These are phyloP conservation scores for Heliothis virescens DNA, from an alignment of 1,140 invertebrate species.

Conservation along the genomic window DNA sequence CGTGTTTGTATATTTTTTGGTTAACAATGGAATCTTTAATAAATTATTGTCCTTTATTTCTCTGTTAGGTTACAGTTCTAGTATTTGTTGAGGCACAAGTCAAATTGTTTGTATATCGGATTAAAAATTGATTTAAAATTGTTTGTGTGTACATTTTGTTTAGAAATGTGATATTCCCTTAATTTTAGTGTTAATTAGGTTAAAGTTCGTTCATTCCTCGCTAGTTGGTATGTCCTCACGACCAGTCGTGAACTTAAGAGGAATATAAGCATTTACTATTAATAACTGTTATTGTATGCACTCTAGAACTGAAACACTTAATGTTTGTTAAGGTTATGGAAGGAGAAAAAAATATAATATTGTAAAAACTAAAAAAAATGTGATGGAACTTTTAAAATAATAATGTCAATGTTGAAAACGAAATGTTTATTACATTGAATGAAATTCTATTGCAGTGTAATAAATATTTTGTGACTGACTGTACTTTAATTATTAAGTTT, in stretches of 20 bases:
- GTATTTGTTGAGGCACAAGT: not conserved
- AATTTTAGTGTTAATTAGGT: constrained; percentile 36
- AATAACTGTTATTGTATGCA: constrained; percentile 36
- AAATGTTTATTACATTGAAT: constrained; percentile 5
- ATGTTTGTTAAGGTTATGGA: constrained; percentile 37
- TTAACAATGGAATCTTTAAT: constrained; percentile 1
- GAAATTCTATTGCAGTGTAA: constrained; percentile 8
- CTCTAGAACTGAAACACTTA: constrained; percentile 37
- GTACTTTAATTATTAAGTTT: constrained; percentile 28
- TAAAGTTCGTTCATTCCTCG: constrained; percentile 47
- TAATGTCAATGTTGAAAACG: not conserved
- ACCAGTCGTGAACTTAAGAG: not conserved
- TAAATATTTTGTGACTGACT: constrained; percentile 24
- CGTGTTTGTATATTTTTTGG: not conserved
- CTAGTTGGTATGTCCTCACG: constrained; percentile 32
- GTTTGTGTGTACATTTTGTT: constrained; percentile 38
- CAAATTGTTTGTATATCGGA: constrained; percentile 11
- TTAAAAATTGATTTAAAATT: constrained; percentile 21
- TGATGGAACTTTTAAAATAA: not conserved
- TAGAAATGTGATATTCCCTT: constrained; percentile 50
- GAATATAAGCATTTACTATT: constrained; percentile 48
- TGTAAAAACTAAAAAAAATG: constrained; percentile 38
- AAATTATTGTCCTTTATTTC: not conserved
- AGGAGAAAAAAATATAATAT: constrained; percentile 32
- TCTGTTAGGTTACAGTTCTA: not conserved